Evolutionary conservation across 2,888 invertebrate genomes (phyloP).

Genomic region (Calameuta idolon): DNA sequence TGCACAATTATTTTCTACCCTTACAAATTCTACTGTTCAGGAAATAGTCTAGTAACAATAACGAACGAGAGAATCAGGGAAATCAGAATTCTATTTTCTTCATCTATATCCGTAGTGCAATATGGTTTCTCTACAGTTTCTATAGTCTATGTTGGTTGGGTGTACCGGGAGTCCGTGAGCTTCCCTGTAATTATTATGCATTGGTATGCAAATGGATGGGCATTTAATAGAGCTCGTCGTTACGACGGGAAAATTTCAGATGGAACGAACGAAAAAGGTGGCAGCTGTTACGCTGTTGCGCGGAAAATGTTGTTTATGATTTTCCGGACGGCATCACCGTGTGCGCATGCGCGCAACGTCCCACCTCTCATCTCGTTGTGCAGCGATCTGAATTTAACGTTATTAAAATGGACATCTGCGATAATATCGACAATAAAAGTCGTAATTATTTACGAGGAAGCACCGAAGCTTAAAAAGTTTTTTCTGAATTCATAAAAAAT

Average conservation of each 20-base stretch:
- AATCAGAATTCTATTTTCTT: neutral
- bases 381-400: constrained; percentile 26
- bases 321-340: neutral
- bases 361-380: constrained; percentile 28
- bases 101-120: neutral
- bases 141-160: neutral
- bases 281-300: constrained; percentile 12
- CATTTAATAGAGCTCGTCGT: constrained; percentile 46
- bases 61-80: neutral
- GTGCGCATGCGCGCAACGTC: constrained; percentile 10
- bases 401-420: constrained; percentile 24
- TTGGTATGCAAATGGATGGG: constrained; percentile 58
- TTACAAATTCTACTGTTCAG: neutral
- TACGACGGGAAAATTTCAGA: constrained; percentile 16
- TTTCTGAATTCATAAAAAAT: neutral
- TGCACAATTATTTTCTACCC: neutral
- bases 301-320: constrained; percentile 7
- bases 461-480: neutral
- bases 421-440: constrained; percentile 25
- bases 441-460: neutral
- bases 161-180: constrained; percentile 11
- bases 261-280: constrained; percentile 18
- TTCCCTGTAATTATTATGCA: constrained; percentile 56
- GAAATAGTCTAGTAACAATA: neutral
- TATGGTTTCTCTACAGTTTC: neutral